Evolutionary conservation across 2,113 vertebrate genomes (phyloP), one percentile per base, ranked within the genome.

Genomic region (Sterrhoptilus dennistouni): DNA sequence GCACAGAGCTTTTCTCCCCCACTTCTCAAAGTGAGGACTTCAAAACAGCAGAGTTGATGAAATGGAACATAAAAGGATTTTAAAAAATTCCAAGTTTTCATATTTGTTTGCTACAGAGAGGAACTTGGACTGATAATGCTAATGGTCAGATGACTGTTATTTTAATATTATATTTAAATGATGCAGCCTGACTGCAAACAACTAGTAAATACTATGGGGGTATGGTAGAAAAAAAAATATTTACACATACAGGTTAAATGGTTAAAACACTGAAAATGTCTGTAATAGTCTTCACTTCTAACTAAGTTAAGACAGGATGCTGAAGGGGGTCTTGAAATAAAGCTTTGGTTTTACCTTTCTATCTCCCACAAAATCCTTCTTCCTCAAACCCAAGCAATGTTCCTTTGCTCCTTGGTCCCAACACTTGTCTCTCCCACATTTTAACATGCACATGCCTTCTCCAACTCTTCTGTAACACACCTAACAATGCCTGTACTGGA

Each of bases 381-480:
- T 91, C 65, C 25, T 84, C 63, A 64, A 54, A 83, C 45, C 72
- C 40, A 53, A 81, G 28, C 92, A 53, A n/a, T 63, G 14, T 61
- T 70, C 68, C 89, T 79, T 40, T 66, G 60, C 40, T 63, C 54
- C 68, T 44, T 63, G 45, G 52, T 59, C 69, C 74, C 47, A 77
- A 50, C 42, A 1, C 85, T 82, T 70, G 25, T 72, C 84, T 69
- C 63, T 74, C 65, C 44, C 56, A 44, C 68, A 65, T 47, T 87
- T 53, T 45, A 69, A 98, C 98, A 54, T 97, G 49, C 98, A 81
- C 96, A 4, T 49, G 42, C 97, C 90, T 90, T 97, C 96, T 84
- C 53, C 97, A 86, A 95, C 97, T 75, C 83, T 89, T 75, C 78
- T 80, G 81, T 71, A 92, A 85, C 95, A 95, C 87, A 86, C 44